Base-by-base conservation (phyloP, 2,113 vertebrate species). In the Odontesthes bonariensis region DNA sequence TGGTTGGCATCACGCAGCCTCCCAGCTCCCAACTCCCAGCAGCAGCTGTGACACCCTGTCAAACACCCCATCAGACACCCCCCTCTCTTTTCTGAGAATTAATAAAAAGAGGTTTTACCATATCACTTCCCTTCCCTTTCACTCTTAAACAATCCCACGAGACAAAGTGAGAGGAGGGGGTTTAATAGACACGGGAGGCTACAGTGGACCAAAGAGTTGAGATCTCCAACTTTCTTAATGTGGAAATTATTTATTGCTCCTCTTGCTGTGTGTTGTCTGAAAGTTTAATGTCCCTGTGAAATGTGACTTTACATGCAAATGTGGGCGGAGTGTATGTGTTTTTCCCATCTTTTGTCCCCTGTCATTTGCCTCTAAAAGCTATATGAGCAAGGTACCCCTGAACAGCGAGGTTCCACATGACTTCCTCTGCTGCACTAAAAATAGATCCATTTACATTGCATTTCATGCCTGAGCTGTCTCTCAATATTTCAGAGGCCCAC, bases 361-460 rank as follows among this genome's bases (percentile, higher is more conserved):
- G 66, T 81, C 83, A 63, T 71, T 60, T 73, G 54, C 77, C 77
- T 89, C 86, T 90, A 87, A 89, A 87, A 90, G 87, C 87, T 81
- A 87, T 79, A 87, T 4, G 81, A 78, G 86, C 73, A 79, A 71
- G 76, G 60, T 23, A 17, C 51, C 77, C 42, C 67, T 8, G 27
- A 81, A 73, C 13, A 60, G 73, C 61, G 6, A 32, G 1, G 58
- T 86, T 86, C 81, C 88, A 79, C 89, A 81, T 58, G 74, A 76
- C 81, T 82, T 88, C 87, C 71, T 74, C 76, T 76, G 75, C 63
- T 13, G 0, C 23, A 1, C 87, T 92, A 92, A 89, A 92, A 90
- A 93, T 93, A 90, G 86, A 88, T 72, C 77, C 82, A 90, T 90
- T 87, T 90, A 88, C 89, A 85, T 86, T 89, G 85, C 85, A 91